phyloP scores from a whole-genome alignment of 1,140 invertebrate genomes.

The Drosophila pseudoobscura region DNA sequence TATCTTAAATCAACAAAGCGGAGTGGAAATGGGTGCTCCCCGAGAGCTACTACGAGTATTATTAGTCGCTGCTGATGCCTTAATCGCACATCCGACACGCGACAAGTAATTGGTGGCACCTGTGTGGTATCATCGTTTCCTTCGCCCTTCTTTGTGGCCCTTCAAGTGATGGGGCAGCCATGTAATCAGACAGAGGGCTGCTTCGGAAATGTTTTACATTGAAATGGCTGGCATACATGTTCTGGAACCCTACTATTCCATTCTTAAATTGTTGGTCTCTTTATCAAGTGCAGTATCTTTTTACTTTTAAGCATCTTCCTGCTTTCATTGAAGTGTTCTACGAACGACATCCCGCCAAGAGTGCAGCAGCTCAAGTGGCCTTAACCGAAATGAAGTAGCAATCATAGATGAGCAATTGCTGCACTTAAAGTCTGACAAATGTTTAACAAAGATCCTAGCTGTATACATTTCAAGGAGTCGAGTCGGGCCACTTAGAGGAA shows the following conservation, averaged over 20 bases:
- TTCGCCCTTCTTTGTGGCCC: too few relatives aligned
- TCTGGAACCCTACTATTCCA: too few relatives aligned
- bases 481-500: constrained; percentile 26
- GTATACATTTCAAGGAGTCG: constrained; percentile 31
- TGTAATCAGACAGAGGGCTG: too few relatives aligned
- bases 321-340: neutral
- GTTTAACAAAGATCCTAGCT: constrained; percentile 4
- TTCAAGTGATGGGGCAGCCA: too few relatives aligned
- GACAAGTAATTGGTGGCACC: constrained; percentile 46
- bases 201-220: too few relatives aligned
- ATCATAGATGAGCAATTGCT: constrained; percentile 20
- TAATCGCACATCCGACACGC: constrained; percentile 54
- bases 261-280: too few relatives aligned
- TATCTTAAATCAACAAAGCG: constrained; percentile 51
- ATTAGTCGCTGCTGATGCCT: constrained; percentile 44
- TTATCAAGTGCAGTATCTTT: too few relatives aligned
- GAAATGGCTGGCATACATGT: too few relatives aligned
- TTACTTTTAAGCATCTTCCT: too few relatives aligned
- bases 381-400: constrained; percentile 22
- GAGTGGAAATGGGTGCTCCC: constrained; percentile 1
- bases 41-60: constrained; percentile 11
- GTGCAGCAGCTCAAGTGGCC: constrained; percentile 10
- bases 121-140: neutral
- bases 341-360: neutral
- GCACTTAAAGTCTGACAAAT: constrained; percentile 20